Evolutionary conservation across 1,140 invertebrate genomes (phyloP).

Genomic region (Aplysia californica): DNA sequence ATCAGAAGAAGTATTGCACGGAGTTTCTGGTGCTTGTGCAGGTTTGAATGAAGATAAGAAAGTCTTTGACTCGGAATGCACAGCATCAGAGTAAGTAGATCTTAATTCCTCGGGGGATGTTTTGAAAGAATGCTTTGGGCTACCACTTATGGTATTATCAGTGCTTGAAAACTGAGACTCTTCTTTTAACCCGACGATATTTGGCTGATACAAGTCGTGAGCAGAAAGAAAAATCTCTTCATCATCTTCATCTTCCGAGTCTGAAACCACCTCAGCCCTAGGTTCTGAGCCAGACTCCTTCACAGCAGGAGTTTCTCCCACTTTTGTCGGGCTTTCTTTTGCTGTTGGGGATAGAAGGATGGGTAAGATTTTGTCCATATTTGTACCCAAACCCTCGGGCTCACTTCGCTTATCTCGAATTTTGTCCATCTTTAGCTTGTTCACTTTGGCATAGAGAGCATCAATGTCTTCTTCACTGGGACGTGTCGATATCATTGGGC

Average conservation of each 20-base stretch:
- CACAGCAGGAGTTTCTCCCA: neutral
- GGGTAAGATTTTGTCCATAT: neutral
- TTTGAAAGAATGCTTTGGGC: too few species aligned
- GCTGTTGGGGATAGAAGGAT: neutral
- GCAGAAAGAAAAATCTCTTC: neutral
- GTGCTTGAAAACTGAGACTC: too few species aligned
- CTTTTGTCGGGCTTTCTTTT: neutral
- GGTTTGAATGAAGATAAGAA: too few species aligned
- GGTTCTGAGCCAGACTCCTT: neutral
- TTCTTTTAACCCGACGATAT: too few species aligned
- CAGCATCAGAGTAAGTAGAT: too few species aligned
- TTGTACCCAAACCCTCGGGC: neutral
- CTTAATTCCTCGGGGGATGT: too few species aligned
- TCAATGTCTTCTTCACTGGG: constrained; percentile 25
- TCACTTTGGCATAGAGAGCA: constrained; percentile 36
- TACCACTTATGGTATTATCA: too few species aligned
- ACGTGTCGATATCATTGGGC: neutral
- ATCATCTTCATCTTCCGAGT: neutral
- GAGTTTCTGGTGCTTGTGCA: too few species aligned
- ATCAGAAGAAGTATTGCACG: too few species aligned
- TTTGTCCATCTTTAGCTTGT: constrained; percentile 31
- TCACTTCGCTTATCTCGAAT: neutral
- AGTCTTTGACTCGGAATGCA: too few species aligned
- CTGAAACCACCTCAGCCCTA: neutral
- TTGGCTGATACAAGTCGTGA: too few species aligned